Percentiles rank a stretch among this genome's conserved stretches.
Conservation (phyloP, 2,888 invertebrate genomes). For the Clunio marinus region DNA sequence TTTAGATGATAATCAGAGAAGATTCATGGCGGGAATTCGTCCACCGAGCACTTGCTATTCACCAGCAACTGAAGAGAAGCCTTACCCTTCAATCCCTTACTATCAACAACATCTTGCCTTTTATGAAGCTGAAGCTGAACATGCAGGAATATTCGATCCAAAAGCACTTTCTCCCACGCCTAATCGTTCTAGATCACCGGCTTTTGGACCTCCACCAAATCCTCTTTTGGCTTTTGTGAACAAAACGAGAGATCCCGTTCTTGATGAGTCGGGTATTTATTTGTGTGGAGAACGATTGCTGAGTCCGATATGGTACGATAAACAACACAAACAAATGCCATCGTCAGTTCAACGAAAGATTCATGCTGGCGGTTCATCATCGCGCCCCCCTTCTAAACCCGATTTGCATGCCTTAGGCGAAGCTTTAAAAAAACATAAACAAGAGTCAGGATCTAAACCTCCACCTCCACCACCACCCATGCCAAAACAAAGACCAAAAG, state of each 20-base stretch:
- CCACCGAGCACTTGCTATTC: conserved; percentile 37
- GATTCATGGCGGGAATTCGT: conserved; percentile 35
- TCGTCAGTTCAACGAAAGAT: conserved; percentile 13
- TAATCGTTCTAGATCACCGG: conserved; percentile 64
- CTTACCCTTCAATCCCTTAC: conserved; percentile 69
- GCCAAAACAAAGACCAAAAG: background rate
- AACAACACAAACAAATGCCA: conserved; percentile 24
- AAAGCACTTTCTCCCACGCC: conserved; percentile 62
- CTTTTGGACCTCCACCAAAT: conserved; percentile 66
- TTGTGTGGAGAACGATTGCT: conserved; percentile 43
- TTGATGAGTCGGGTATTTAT: conserved; percentile 30
- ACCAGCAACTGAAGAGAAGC: conserved; percentile 50
- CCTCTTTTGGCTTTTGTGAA: conserved; percentile 64
- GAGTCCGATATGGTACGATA: conserved; percentile 42
- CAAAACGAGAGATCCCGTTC: conserved; percentile 55
- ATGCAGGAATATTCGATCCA: conserved; percentile 59
- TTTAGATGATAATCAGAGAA: conserved; percentile 54
- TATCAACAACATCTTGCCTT: conserved; percentile 74
- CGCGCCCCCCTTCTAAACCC: conserved; percentile 13
- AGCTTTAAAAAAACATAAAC: conserved; percentile 7
- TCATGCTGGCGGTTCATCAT: background rate
- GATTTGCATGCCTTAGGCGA: conserved; percentile 10
- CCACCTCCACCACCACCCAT: conserved; percentile 21
- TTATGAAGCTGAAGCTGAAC: conserved; percentile 60
- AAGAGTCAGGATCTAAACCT: conserved; percentile 29